A percentile compares a stretch with the other conserved stretches of the same genome.
These are phyloP conservation scores for Heteromormyrus szaboi DNA, from an alignment of 2,797 vertebrate species.

Conservation along the genomic window DNA sequence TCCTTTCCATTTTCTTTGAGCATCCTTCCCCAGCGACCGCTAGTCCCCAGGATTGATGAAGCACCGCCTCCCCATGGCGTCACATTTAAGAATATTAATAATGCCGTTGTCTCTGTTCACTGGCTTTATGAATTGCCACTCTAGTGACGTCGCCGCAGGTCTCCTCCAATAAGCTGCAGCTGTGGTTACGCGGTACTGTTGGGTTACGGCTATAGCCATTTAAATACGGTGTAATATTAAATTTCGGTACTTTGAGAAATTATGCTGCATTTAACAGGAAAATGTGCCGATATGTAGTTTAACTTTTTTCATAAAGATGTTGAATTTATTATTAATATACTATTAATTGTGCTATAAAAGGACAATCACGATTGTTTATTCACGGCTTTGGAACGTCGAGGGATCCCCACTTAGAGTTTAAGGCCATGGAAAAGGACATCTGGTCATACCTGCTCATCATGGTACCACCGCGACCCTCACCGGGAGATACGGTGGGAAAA, in stretches of 20 bases:
- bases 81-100: conserved; percentile 14
- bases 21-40: conserved; percentile 37
- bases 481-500: background rate
- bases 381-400: background rate
- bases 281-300: background rate
- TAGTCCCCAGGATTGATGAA: conserved; percentile 26
- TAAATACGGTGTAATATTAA: background rate
- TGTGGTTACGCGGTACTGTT: conserved; percentile 66
- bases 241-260: background rate
- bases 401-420: background rate
- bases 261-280: background rate
- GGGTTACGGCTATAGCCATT: background rate
- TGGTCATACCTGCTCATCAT: background rate
- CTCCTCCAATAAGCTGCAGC: conserved; percentile 45
- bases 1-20: conserved; percentile 21
- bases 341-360: background rate
- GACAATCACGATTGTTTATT: background rate
- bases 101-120: conserved; percentile 32
- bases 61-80: conserved; percentile 28
- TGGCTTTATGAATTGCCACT: conserved; percentile 46
- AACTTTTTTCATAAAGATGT: background rate
- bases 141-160: conserved; percentile 46
- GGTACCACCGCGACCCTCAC: background rate
- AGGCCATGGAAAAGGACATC: background rate
- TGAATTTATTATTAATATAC: background rate